Percentiles rank a stretch among this genome's conserved stretches.
Conservation (phyloP, 2,888 invertebrate genomes). For the Lissocephala sabroskyi region DNA sequence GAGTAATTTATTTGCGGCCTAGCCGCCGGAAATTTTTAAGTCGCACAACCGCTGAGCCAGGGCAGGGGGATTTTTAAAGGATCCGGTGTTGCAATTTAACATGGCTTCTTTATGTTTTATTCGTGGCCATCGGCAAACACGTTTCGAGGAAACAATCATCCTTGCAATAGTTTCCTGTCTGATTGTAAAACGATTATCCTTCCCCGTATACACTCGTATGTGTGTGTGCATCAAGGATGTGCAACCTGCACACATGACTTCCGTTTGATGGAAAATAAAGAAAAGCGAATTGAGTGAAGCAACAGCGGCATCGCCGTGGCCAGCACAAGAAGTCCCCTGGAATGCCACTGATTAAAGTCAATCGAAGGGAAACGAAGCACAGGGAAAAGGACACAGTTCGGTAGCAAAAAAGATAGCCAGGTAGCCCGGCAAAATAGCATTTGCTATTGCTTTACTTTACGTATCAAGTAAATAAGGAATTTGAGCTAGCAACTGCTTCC, state of each 20-base stretch:
- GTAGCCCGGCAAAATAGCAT: constrained; percentile 53
- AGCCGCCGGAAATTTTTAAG: too few species aligned
- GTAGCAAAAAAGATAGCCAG: constrained; percentile 21
- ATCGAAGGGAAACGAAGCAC: constrained; percentile 1
- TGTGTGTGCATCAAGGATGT: constrained; percentile 36
- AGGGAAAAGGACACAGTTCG: background rate
- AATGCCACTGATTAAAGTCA: constrained; percentile 58
- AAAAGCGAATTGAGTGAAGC: constrained; percentile 58
- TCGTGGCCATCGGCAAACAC: constrained; percentile 35
- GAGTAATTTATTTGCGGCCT: constrained; percentile 55
- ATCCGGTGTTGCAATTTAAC: too few species aligned
- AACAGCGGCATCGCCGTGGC: too few species aligned
- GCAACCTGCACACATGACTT: constrained; percentile 55
- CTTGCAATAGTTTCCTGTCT: constrained; percentile 57
- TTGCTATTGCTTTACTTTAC: constrained; percentile 43
- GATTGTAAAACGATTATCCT: constrained; percentile 59
- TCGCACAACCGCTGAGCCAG: too few species aligned
- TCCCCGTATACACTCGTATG: constrained; percentile 3
- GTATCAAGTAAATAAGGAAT: constrained; percentile 57
- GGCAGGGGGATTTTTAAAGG: too few species aligned
- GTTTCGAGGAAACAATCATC: constrained; percentile 59
- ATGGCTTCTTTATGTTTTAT: background rate
- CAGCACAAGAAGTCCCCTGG: too few species aligned
- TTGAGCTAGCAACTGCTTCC: constrained; percentile 37
- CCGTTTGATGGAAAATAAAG: constrained; percentile 53